phyloP scores from a whole-genome alignment of 2,113 vertebrate species.

The Odobenus rosmarus region DNA sequence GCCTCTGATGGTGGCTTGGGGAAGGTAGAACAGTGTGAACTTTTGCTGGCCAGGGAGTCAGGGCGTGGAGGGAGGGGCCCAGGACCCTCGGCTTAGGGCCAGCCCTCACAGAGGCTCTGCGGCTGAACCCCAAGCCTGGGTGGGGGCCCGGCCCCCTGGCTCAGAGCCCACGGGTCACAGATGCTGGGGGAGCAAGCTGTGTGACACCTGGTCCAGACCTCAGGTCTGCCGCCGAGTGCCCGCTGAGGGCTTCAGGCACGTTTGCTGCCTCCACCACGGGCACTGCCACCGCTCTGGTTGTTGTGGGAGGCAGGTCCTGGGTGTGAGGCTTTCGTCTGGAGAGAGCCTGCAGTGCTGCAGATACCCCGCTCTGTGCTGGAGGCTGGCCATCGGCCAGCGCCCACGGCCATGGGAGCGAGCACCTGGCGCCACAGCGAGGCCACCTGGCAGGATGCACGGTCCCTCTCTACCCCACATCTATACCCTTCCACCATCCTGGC shows the following conservation, averaged over 20 bases:
- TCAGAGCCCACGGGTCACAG: fast-evolving
- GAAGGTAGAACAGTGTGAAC: neutral
- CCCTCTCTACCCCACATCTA: neutral
- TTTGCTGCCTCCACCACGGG: fast-evolving
- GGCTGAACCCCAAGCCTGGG: neutral
- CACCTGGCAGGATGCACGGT: fast-evolving
- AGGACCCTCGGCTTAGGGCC: neutral
- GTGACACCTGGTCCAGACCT: neutral
- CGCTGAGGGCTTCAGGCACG: fast-evolving
- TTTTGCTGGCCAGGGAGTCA: neutral
- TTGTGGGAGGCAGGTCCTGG: neutral
- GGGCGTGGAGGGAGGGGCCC: too few relatives aligned
- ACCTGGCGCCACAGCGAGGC: fast-evolving
- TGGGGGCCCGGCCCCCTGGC: neutral
- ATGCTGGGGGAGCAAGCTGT: too few relatives aligned
- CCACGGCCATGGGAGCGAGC: fast-evolving
- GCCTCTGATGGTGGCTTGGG: neutral
- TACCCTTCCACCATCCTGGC: neutral
- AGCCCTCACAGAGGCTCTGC: neutral
- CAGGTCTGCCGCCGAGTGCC: neutral
- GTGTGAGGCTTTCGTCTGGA: too few relatives aligned
- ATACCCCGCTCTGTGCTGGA: neutral
- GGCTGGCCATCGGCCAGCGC: fast-evolving
- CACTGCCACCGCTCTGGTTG: neutral
- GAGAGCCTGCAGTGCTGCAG: fast-evolving